phyloP scores from a whole-genome alignment of 2,888 invertebrate genomes.

The Xanthorhoe designata region DNA sequence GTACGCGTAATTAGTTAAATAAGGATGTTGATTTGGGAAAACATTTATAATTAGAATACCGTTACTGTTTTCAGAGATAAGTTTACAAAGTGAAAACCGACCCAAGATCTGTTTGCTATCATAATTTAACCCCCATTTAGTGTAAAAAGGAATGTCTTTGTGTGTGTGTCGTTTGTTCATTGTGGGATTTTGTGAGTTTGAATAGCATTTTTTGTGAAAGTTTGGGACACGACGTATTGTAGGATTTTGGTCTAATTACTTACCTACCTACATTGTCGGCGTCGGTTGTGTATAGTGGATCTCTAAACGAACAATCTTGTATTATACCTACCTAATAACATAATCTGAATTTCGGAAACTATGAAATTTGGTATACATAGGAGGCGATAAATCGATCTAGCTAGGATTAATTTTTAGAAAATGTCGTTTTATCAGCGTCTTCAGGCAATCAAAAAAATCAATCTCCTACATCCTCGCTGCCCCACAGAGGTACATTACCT shows the following conservation, averaged over 20 bases:
- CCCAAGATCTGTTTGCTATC: slow-evolving; percentile 11
- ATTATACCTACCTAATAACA: no score
- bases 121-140: slow-evolving; percentile 15
- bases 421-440: no score
- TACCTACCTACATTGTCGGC: background rate
- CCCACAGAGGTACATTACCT: slow-evolving; percentile 85
- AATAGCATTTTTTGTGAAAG: background rate
- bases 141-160: slow-evolving; percentile 1
- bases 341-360: no score
- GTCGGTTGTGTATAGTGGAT: no score
- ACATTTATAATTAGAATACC: slow-evolving; percentile 9
- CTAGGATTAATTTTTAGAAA: no score
- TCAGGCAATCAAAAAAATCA: no score
- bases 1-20: slow-evolving; percentile 11
- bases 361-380: no score
- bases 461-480: no score
- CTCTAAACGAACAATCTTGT: no score
- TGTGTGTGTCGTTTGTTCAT: background rate
- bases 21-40: slow-evolving; percentile 3
- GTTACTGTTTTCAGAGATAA: slow-evolving; percentile 6
- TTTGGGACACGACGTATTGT: background rate
- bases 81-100: slow-evolving; percentile 3
- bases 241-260: background rate
- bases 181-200: background rate
- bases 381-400: no score